Base-by-base conservation (phyloP, 1,140 invertebrate species). In the Tetramorium simillimum region DNA sequence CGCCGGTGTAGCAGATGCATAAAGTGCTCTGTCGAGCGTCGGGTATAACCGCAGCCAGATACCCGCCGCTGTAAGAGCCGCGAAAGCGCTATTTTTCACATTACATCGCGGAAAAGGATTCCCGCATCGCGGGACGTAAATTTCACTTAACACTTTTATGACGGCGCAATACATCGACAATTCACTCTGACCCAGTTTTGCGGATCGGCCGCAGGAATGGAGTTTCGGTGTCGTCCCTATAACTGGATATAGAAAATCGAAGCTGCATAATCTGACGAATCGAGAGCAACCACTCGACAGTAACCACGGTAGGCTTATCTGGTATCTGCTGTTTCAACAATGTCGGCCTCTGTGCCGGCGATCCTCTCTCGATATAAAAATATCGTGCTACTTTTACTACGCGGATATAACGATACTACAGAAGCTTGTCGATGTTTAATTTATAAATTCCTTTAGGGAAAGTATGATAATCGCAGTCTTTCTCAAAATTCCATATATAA, bases 181-280 rank as follows among this genome's bases (percentile, higher is more conserved):
- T 85, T 53, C 69, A 87, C 85, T 85, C 76, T 75, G 86, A 87
- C 86, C 80, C n/a, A 87, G 58, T 87, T 87, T 87, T 85, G 58
- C 28, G 18, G 51, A 87, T 33, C 86, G 40, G 46, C 33, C 43
- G 14, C 69, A 40, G 82, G 37, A 85, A 78, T 65, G 58, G 14
- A 28, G 80, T 43, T 49, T 65, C 60, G 72, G 56, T 85, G 73
- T 53, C 60, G 60, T 85, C 46, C 46, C 28, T 78, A 37, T 85
- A 85, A 85, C 70, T 46, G 73, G 60, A 85, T 85, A 85, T 85
- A 85, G 60, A 78, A 85, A 85, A 85, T 85, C 82, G 82, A 85
- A 85, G 73, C 21, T 78, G 58, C 82, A 85, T 85, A 85, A 85
- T 85, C 60, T 85, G 82, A 85, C 82, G 60, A 65, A 85, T 85